Evolutionary conservation across 2,888 invertebrate species (phyloP).

Genomic region (Pocota personata): DNA sequence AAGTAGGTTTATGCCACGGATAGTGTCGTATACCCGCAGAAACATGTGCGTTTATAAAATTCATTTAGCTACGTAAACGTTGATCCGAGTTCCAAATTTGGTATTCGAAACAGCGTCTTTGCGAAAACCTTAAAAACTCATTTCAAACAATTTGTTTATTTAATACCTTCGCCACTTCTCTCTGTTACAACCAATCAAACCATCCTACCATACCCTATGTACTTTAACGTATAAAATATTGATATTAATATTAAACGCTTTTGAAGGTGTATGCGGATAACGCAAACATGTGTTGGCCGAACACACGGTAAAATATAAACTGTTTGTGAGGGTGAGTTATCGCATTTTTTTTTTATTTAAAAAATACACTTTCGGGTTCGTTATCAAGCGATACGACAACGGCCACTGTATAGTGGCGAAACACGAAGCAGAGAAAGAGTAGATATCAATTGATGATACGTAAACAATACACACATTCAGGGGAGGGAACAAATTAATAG

Average conservation of each 20-base stretch:
- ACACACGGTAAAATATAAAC: slow-evolving; percentile 27
- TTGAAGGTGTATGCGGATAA: slow-evolving; percentile 49
- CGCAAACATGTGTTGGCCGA: slow-evolving; percentile 42
- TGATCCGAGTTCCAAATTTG: too few species aligned
- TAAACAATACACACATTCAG: slow-evolving; percentile 25
- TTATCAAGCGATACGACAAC: slow-evolving; percentile 43
- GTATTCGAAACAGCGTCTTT: too few species aligned
- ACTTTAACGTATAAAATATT: slow-evolving; percentile 30
- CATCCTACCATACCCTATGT: slow-evolving; percentile 31
- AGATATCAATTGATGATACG: slow-evolving; percentile 51
- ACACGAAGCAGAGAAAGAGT: slow-evolving; percentile 7
- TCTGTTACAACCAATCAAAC: neutral
- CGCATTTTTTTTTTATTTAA: slow-evolving; percentile 8
- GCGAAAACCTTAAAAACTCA: too few species aligned
- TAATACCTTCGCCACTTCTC: neutral
- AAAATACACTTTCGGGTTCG: slow-evolving; percentile 20
- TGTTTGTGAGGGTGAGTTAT: slow-evolving; percentile 57
- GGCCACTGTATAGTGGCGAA: slow-evolving; percentile 2
- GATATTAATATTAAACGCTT: slow-evolving; percentile 40
- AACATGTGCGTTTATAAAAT: too few species aligned
- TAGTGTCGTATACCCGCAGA: too few species aligned
- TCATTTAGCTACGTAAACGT: too few species aligned
- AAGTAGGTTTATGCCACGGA: too few species aligned
- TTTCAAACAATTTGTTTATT: too few species aligned
- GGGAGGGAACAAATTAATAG: neutral